Evolutionary conservation across 2,888 invertebrate species (phyloP), one percentile per base, ranked within the genome.

Genomic region (Drosophila mimica): DNA sequence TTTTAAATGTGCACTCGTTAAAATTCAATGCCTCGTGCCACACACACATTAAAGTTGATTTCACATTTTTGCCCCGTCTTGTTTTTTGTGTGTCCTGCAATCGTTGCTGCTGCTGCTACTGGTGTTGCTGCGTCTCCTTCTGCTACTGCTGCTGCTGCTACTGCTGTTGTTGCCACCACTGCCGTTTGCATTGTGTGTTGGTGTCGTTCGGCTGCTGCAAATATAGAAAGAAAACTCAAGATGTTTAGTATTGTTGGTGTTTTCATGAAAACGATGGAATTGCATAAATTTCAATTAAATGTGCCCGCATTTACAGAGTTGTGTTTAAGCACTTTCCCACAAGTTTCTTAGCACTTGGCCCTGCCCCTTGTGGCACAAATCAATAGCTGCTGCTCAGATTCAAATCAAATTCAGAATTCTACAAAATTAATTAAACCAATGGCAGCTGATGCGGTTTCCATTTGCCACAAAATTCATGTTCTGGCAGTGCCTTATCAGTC

Each of bases 391-490:
- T 40, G 63, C 64, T 72, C 74, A 81, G 85, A 87, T 83, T 83
- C 81, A 87, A 88, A 89, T 87, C 86, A 82, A 75, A 73, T 70
- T 74, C 79, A 70, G 52, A 85, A 82, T 78, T 75, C 74, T 82
- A 49, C 65, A 83, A 89, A 88, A 89, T 88, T 89, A 89, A 89
- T 89, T 89, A 90, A 89, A 76, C 74, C 77, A 82, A 82, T 80
- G 70, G 82, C 73, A 81, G 74, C 58, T 70, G 79, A 71, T 79
- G 78, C 36, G 75, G 75, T 78, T 78, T 70, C 49, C 74, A 63
- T 64, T 78, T 56, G 30, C 77, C 48, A 17, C 57, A 54, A 52
- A 67, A 67, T 64, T 65, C 52, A 43, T 63, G 69, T 75, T 68
- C 80, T 69, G 57, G 60, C 74, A 63, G 69, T 72, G 71, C 63